phyloP scores from a whole-genome alignment of 2,797 vertebrate species.

The Girardinus metallicus region DNA sequence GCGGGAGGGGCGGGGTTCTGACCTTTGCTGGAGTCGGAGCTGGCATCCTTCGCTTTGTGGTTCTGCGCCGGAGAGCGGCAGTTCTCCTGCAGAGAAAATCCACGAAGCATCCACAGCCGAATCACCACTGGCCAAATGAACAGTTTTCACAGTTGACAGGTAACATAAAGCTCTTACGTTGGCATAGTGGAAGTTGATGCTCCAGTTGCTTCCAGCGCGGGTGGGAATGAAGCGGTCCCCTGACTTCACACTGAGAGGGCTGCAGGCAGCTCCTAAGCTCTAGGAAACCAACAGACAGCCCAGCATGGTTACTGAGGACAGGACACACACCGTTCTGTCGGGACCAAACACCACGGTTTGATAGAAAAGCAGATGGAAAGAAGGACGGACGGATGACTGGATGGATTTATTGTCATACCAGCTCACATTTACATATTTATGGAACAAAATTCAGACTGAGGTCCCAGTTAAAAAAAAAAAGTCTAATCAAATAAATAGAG shows the following conservation, averaged over 20 bases:
- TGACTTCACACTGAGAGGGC: slow-evolving; percentile 80
- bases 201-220: slow-evolving; percentile 87
- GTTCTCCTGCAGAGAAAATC: slow-evolving; percentile 78
- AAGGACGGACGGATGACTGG: not conserved
- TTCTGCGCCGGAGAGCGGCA: slow-evolving; percentile 83
- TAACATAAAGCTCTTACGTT: slow-evolving; percentile 71
- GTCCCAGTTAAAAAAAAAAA: no score
- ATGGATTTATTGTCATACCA: not conserved
- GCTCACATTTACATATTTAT: no score
- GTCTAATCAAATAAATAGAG: no score
- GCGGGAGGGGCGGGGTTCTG: not conserved
- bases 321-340: not conserved
- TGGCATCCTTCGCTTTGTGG: slow-evolving; percentile 82
- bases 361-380: not conserved
- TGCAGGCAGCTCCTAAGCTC: slow-evolving; percentile 77
- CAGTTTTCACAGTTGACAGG: not conserved
- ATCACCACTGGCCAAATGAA: not conserved
- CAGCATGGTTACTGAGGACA: not conserved
- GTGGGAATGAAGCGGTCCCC: slow-evolving; percentile 86
- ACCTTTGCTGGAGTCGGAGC: slow-evolving; percentile 85
- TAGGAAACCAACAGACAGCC: slow-evolving; percentile 22
- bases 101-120: no score
- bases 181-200: slow-evolving; percentile 86
- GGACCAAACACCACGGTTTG: not conserved
- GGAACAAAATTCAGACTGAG: not conserved